Evolutionary conservation across 2,113 vertebrate genomes (phyloP).

Genomic region (Tenrec ecaudatus): DNA sequence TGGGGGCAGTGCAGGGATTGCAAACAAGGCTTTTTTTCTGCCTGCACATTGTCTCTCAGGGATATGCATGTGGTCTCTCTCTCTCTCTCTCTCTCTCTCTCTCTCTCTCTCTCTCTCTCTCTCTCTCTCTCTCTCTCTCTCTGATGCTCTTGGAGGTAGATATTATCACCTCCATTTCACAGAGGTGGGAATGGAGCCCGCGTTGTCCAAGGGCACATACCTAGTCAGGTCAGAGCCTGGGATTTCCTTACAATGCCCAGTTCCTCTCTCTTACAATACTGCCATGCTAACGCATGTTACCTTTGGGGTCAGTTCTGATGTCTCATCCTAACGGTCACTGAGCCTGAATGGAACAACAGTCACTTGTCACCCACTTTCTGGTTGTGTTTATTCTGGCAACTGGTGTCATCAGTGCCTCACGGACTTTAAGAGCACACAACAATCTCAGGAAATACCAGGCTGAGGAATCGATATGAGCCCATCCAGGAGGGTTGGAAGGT

Average conservation of each 20-base stretch:
- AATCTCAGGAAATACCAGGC: background rate
- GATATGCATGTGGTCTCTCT: fast-evolving
- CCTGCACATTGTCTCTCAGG: background rate
- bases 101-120: no score
- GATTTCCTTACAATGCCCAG: background rate
- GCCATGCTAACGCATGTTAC: background rate
- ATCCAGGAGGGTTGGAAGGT: background rate
- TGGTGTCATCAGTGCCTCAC: background rate
- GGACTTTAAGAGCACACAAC: background rate
- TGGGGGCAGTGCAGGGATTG: background rate
- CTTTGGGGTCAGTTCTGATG: background rate
- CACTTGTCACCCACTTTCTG: background rate
- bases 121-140: no score
- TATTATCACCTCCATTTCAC: background rate
- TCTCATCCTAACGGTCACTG: background rate
- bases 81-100: no score
- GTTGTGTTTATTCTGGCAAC: background rate
- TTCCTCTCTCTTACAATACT: background rate
- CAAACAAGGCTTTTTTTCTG: background rate
- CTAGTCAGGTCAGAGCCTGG: background rate
- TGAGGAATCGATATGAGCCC: background rate
- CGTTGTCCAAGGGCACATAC: background rate
- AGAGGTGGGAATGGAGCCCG: background rate
- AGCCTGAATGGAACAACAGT: background rate
- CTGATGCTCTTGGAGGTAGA: background rate